Conservation (phyloP, 2,797 vertebrate genomes). For the Acropternis orthonyx region DNA sequence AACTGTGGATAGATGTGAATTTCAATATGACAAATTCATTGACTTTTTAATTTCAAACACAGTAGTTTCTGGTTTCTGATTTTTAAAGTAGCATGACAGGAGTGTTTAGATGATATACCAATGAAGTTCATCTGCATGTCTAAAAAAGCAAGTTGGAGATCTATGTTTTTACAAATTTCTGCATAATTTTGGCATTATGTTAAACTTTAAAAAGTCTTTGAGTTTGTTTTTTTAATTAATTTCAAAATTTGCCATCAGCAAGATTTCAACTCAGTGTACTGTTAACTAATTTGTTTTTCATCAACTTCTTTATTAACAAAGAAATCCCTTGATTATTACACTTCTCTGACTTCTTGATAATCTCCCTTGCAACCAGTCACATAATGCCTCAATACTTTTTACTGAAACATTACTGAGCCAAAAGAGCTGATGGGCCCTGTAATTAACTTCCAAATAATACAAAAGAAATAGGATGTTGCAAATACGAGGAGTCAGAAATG, state of each 20-base stretch:
- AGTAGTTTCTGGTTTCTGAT: background rate
- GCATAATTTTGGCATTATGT: background rate
- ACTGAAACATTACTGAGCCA: slow-evolving; percentile 67
- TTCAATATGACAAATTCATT: background rate
- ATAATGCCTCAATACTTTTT: slow-evolving; percentile 71
- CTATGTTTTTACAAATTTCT: background rate
- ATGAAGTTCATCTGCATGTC: background rate
- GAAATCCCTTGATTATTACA: slow-evolving; percentile 77
- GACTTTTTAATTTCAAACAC: background rate
- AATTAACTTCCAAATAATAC: slow-evolving; percentile 74
- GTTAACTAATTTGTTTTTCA: slow-evolving; percentile 78
- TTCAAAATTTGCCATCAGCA: slow-evolving; percentile 64
- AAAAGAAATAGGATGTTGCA: slow-evolving; percentile 54
- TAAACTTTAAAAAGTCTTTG: background rate
- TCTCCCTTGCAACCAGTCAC: slow-evolving; percentile 71
- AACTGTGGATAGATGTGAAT: background rate
- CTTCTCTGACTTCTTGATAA: slow-evolving; percentile 76
- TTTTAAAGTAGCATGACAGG: background rate
- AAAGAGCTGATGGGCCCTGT: slow-evolving; percentile 67
- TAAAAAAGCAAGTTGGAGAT: background rate
- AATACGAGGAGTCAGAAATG: slow-evolving; percentile 1
- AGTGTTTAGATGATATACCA: background rate
- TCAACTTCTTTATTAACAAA: slow-evolving; percentile 77
- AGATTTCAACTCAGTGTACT: slow-evolving; percentile 67
- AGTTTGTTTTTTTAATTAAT: slow-evolving; percentile 26